Base-by-base conservation (phyloP, 1,140 invertebrate genomes). In the Orchesella cincta region DNA sequence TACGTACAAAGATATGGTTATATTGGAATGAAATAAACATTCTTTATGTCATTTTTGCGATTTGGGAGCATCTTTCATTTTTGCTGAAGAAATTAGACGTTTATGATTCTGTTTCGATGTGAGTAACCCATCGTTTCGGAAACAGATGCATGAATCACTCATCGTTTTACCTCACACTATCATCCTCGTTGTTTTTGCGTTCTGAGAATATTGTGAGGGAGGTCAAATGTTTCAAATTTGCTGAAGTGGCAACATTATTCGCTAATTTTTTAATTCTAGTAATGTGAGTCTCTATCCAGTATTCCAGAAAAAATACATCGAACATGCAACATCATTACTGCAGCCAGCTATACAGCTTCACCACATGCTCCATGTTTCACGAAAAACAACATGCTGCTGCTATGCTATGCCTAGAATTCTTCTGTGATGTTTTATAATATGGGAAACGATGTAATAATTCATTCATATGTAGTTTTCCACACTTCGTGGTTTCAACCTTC, bases 141-240 rank as follows among this genome's bases (percentile, higher is more conserved):
- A n/a, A n/a, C n/a, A n/a, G n/a, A n/a, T n/a, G n/a, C n/a, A n/a
- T n/a, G n/a, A n/a, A n/a, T 18, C 39, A 5, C 18, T 5, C 39
- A 46, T 18, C 39, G 5, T 5, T 46, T 46, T 46, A 8, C 5
- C 18, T 46, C 39, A 46, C 39, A 18, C 5, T 46, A 8, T 8
- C 39, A 18, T 46, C 18, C 39, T 46, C 39, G 39, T 46, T 46
- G 5, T 57, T 57, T 57, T 57, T 12, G 12, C 8, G 20, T 8
- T 8, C 39, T 46, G 39, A 46, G 54, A 8, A n/a, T n/a, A n/a
- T n/a, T n/a, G n/a, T 20, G 20, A 67, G 62, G 62, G 31, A 67
- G 62, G 28, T 67, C 28, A 67, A 67, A 33, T 67, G 23, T 67
- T 67, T 67, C 26, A 67, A 67, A 67, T 67, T 67, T 67, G 62